These are phyloP conservation scores for Epinephelus cyanopodus DNA, from an alignment of 2,113 vertebrate species.

Conservation along the genomic window DNA sequence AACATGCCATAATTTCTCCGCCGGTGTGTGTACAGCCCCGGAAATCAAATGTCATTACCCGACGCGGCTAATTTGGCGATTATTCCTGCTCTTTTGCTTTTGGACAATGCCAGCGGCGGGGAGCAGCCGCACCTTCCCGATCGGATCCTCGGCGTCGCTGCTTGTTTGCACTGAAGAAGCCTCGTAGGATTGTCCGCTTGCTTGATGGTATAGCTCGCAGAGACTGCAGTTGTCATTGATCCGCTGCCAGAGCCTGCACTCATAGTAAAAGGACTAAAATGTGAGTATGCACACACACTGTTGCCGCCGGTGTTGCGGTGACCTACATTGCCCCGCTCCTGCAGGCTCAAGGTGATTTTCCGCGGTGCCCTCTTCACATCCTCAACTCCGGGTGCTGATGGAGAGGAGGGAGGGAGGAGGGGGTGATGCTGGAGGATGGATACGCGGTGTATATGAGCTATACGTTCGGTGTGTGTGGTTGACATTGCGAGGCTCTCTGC, in stretches of 20 bases:
- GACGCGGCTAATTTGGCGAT: constrained; percentile 59
- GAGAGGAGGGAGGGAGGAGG: not conserved
- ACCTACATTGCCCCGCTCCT: constrained; percentile 71
- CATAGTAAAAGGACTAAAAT: constrained; percentile 69
- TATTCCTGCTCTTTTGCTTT: constrained; percentile 21
- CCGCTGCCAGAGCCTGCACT: constrained; percentile 81
- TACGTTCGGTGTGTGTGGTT: constrained; percentile 34
- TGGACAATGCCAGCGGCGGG: constrained; percentile 73
- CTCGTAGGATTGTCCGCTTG: constrained; percentile 67
- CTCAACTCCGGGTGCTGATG: constrained; percentile 54
- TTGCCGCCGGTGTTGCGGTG: constrained; percentile 60
- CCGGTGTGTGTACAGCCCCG: constrained; percentile 81
- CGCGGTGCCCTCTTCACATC: constrained; percentile 41
- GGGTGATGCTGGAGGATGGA: constrained; percentile 20
- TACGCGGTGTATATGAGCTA: constrained; percentile 32
- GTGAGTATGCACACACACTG: constrained; percentile 77
- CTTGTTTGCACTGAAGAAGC: constrained; percentile 60
- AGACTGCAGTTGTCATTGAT: constrained; percentile 90
- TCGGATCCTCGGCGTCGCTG: constrained; percentile 65
- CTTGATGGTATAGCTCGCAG: constrained; percentile 79
- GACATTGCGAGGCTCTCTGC: constrained; percentile 68
- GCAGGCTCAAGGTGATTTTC: constrained; percentile 81
- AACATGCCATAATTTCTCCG: constrained; percentile 94
- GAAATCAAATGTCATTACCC: constrained; percentile 78
- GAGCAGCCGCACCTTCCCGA: constrained; percentile 61